Conservation (phyloP, 2,888 invertebrate genomes). For the Ecliptopera silaceata region DNA sequence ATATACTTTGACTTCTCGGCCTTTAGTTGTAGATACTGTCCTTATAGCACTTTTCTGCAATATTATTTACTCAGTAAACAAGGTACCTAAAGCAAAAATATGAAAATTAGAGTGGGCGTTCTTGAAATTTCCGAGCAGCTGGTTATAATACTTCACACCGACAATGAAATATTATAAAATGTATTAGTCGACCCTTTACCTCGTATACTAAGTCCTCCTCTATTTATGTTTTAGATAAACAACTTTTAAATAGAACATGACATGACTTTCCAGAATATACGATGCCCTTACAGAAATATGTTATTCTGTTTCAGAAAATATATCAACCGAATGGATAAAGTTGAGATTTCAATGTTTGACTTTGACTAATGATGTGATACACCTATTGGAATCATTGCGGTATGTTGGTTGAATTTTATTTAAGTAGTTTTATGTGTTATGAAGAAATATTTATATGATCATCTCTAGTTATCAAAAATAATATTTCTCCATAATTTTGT, state of each 20-base stretch:
- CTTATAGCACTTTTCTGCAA: neutral
- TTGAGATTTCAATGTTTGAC: constrained; percentile 90
- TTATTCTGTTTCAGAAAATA: constrained; percentile 80
- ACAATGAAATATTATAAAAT: constrained; percentile 40
- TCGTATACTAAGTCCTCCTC: constrained; percentile 15
- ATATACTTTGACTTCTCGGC: too few species aligned
- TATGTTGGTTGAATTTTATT: constrained; percentile 58
- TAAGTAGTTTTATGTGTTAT: constrained; percentile 55
- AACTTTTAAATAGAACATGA: constrained; percentile 28
- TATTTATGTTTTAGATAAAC: constrained; percentile 25
- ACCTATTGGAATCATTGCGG: constrained; percentile 87
- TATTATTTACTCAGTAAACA: constrained; percentile 45
- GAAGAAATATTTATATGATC: constrained; percentile 70
- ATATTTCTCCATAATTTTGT: constrained; percentile 74
- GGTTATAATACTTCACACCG: too few species aligned
- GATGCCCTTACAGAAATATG: constrained; percentile 19
- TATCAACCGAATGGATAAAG: constrained; percentile 90
- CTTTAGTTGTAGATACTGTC: too few species aligned
- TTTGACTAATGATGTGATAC: constrained; percentile 86
- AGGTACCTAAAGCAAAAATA: constrained; percentile 33
- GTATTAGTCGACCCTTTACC: constrained; percentile 23
- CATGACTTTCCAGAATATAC: constrained; percentile 10
- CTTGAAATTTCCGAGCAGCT: constrained; percentile 45
- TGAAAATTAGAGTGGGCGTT: constrained; percentile 42
- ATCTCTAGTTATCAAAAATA: constrained; percentile 6